A percentile compares a stretch with the other conserved stretches of the same genome.
Conservation (phyloP, 2,888 invertebrate species). For the Tenthredo amoena region DNA sequence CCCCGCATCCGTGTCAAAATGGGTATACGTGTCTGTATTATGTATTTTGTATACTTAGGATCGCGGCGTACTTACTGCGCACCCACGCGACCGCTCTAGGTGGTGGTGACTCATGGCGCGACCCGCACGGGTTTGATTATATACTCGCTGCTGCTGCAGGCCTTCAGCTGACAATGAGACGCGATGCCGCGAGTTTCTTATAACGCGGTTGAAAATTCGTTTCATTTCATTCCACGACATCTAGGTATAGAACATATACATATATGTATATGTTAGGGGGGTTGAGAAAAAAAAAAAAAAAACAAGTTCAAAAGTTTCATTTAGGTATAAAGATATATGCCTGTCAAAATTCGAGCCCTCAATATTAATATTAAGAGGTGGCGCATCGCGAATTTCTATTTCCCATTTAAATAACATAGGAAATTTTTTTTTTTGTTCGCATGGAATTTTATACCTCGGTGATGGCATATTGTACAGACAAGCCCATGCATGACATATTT, state of each 20-base stretch:
- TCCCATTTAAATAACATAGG: too few relatives aligned
- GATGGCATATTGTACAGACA: too few relatives aligned
- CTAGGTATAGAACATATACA: background rate
- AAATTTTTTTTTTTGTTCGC: too few relatives aligned
- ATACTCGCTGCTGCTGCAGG: background rate
- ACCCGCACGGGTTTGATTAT: slow-evolving; percentile 18
- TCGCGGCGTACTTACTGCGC: background rate
- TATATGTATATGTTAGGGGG: too few relatives aligned
- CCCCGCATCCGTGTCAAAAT: background rate
- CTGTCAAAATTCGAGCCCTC: too few relatives aligned
- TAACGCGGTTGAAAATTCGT: background rate
- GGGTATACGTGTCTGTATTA: background rate
- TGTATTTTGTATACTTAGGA: background rate
- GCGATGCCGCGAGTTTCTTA: background rate
- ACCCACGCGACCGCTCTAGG: slow-evolving; percentile 18
- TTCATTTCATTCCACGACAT: background rate
- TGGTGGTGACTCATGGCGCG: background rate
- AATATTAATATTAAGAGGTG: too few relatives aligned
- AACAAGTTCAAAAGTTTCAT: background rate
- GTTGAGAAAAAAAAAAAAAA: too few relatives aligned
- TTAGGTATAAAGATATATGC: too few relatives aligned
- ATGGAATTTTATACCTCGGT: too few relatives aligned
- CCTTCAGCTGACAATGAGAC: background rate
- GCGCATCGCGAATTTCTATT: too few relatives aligned
- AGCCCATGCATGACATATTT: too few relatives aligned